Conservation (phyloP, 2,113 vertebrate genomes). For the Nicator chloris region DNA sequence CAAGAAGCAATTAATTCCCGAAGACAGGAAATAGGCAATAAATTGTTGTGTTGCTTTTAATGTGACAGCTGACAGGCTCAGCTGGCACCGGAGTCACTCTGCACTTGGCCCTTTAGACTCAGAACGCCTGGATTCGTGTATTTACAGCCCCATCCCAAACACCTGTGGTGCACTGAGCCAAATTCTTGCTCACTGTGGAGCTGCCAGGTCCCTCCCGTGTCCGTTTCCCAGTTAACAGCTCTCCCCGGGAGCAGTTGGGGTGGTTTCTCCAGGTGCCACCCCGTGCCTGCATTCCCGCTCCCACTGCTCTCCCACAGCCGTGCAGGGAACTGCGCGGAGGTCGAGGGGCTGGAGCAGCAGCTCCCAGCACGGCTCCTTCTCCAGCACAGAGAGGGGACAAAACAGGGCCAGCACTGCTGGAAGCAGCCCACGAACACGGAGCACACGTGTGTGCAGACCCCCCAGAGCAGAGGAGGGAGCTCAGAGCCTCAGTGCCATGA, state of each 20-base stretch:
- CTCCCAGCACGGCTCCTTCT: accelerated
- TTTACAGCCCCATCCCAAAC: not conserved
- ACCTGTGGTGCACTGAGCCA: not conserved
- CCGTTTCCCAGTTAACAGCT: not conserved
- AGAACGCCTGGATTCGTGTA: accelerated
- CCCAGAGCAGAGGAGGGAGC: not conserved
- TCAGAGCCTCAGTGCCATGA: not conserved
- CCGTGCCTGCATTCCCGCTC: not conserved
- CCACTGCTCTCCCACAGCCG: not conserved
- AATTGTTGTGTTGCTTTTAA: not conserved
- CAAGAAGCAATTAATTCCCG: not conserved
- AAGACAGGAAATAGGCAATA: not conserved
- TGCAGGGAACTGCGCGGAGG: accelerated
- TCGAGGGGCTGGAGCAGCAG: not conserved
- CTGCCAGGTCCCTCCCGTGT: not conserved
- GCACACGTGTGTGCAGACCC: not conserved
- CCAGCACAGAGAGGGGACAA: not conserved
- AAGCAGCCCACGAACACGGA: not conserved
- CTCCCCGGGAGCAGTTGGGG: accelerated
- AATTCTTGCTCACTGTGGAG: not conserved
- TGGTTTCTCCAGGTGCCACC: not conserved
- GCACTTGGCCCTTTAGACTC: not conserved
- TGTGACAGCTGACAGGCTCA: not conserved
- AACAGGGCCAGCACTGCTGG: not conserved
- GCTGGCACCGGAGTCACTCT: not conserved